These are phyloP conservation scores for Corydoras sp. DNA, from an alignment of 2,113 vertebrate species.

Conservation along the genomic window DNA sequence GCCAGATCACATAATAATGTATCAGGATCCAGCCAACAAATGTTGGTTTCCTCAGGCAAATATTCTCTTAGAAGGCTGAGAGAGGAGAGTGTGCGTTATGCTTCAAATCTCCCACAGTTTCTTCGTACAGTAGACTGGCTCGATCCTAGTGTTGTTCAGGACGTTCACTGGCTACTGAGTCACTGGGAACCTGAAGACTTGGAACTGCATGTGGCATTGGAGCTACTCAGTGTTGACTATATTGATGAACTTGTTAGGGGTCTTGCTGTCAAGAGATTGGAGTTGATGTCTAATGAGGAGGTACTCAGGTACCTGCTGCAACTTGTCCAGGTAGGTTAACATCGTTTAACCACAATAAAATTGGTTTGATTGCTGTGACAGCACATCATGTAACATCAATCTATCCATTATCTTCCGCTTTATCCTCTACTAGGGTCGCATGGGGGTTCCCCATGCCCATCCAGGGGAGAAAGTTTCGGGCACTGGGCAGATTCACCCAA, in stretches of 20 bases:
- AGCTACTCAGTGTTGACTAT: slow-evolving; percentile 66
- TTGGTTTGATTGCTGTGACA: too few species aligned
- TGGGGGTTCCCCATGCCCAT: too few species aligned
- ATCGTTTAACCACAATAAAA: too few species aligned
- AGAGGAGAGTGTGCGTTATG: slow-evolving; percentile 57
- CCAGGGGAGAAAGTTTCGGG: too few species aligned
- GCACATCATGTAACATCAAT: too few species aligned
- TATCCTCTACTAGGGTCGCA: too few species aligned
- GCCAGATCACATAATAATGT: background rate
- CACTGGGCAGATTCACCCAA: too few species aligned
- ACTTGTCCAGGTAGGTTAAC: slow-evolving; percentile 65
- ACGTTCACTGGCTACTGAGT: slow-evolving; percentile 64
- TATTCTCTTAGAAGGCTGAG: slow-evolving; percentile 47
- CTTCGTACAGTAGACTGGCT: slow-evolving; percentile 63
- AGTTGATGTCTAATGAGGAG: slow-evolving; percentile 65
- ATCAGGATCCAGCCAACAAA: slow-evolving; percentile 1
- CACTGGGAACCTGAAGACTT: slow-evolving; percentile 58
- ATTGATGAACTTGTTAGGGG: slow-evolving; percentile 60
- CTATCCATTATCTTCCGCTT: too few species aligned
- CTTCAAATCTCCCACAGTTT: slow-evolving; percentile 61
- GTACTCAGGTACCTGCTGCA: slow-evolving; percentile 68
- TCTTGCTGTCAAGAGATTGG: slow-evolving; percentile 63
- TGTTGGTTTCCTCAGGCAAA: slow-evolving; percentile 4
- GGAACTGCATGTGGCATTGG: slow-evolving; percentile 64
- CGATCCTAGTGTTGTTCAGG: slow-evolving; percentile 55